These are phyloP conservation scores for Odontothrips loti DNA, from an alignment of 2,888 invertebrate species.

Conservation along the genomic window DNA sequence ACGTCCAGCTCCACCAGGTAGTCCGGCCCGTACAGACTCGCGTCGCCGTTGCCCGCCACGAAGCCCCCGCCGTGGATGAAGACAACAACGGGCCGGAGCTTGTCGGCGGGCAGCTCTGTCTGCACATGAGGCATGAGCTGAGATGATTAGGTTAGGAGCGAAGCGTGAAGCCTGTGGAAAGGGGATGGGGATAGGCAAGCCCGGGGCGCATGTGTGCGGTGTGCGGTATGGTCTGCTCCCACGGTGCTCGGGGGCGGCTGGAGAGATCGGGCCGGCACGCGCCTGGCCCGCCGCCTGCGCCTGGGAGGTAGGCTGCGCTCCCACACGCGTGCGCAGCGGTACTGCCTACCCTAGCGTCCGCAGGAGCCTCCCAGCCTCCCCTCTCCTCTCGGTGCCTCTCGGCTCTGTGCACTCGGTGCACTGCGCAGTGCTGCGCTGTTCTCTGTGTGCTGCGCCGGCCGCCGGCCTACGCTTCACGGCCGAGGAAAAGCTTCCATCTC, in stretches of 20 bases:
- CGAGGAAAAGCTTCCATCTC: too few species aligned
- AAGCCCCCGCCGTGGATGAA: conserved; percentile 19
- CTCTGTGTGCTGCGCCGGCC: not conserved
- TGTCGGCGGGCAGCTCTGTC: not conserved
- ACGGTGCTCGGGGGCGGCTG: too few species aligned
- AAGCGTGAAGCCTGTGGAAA: not conserved
- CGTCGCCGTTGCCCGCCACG: conserved; percentile 9
- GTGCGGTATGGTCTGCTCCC: too few species aligned
- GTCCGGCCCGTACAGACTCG: conserved; percentile 4
- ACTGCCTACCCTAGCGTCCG: not conserved
- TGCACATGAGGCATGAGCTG: not conserved
- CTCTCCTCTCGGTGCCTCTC: too few species aligned
- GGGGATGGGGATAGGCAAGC: too few species aligned
- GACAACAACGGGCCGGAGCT: not conserved
- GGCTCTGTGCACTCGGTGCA: too few species aligned
- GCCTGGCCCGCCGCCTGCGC: too few species aligned
- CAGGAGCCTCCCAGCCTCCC: not conserved
- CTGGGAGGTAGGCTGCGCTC: not conserved
- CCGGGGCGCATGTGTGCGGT: too few species aligned
- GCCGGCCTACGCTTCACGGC: not conserved
- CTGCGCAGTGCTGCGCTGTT: too few species aligned
- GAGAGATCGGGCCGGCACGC: too few species aligned
- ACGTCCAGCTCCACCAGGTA: not conserved
- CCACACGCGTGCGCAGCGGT: not conserved
- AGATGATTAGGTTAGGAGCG: not conserved